Conservation (phyloP, 2,113 vertebrate genomes). For the Cacatua alba region DNA sequence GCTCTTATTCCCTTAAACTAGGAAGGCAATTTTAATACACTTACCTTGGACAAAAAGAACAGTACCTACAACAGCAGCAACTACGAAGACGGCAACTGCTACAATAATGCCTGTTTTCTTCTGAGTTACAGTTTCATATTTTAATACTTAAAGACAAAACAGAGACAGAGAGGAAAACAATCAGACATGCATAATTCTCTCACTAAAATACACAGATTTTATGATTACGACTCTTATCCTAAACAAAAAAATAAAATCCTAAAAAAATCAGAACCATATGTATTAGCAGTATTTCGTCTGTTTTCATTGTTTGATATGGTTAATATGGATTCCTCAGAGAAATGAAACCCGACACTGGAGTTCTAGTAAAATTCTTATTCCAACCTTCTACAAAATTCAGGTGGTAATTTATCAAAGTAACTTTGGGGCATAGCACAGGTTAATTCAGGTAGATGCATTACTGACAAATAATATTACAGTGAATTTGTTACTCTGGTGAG, state of each 20-base stretch:
- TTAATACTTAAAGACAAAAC: conserved; percentile 67
- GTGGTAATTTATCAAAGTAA: background rate
- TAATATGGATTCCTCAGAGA: background rate
- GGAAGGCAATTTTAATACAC: background rate
- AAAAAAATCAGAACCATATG: background rate
- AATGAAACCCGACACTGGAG: background rate
- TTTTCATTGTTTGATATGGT: background rate
- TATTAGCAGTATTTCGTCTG: background rate
- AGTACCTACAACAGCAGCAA: conserved; percentile 51
- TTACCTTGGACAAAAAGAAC: conserved; percentile 74
- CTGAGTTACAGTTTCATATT: conserved; percentile 46
- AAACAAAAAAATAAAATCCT: background rate
- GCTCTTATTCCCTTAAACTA: background rate
- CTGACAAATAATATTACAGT: background rate
- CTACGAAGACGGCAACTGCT: conserved; percentile 9
- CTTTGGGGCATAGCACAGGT: background rate
- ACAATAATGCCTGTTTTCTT: conserved; percentile 49
- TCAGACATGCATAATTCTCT: background rate
- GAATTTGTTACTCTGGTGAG: background rate
- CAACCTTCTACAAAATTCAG: background rate
- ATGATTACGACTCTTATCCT: background rate
- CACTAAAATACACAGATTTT: background rate
- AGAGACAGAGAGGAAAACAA: conserved; percentile 8
- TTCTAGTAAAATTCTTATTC: background rate
- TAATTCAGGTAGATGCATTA: background rate